A percentile compares a stretch with the other conserved stretches of the same genome.
Conservation (phyloP, 2,113 vertebrate species). For the Nothocercus nigrocapillus region DNA sequence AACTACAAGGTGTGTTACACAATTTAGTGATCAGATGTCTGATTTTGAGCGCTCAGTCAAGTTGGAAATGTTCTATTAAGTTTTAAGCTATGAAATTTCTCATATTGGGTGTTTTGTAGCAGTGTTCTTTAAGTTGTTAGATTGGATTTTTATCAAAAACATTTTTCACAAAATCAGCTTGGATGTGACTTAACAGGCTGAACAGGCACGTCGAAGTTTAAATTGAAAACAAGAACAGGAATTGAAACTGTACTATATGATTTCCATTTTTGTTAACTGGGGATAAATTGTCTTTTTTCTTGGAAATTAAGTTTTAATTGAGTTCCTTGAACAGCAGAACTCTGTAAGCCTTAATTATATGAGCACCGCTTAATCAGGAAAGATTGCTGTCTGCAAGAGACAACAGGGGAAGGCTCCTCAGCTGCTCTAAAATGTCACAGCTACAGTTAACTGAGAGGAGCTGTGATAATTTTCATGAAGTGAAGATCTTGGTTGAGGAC, state of each 20-base stretch:
- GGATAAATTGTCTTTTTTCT: neutral
- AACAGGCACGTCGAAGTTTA: neutral
- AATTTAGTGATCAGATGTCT: neutral
- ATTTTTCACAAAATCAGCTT: neutral
- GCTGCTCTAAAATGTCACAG: neutral
- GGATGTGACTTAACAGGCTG: neutral
- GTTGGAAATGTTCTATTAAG: neutral
- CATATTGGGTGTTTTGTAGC: neutral
- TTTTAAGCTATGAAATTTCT: neutral
- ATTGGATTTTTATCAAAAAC: neutral
- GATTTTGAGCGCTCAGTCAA: neutral
- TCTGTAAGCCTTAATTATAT: neutral
- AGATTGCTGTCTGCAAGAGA: neutral
- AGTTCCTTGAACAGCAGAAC: neutral
- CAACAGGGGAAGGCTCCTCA: neutral
- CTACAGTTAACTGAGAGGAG: neutral
- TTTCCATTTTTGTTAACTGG: neutral
- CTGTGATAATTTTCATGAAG: neutral
- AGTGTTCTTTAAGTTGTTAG: neutral
- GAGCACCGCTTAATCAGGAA: neutral
- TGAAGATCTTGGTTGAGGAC: neutral
- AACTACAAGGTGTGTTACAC: neutral
- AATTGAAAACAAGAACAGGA: neutral
- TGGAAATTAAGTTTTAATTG: neutral
- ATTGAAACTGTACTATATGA: rapidly evolving